phyloP scores from a whole-genome alignment of 2,888 invertebrate species.

The Protophormia terraenovae region DNA sequence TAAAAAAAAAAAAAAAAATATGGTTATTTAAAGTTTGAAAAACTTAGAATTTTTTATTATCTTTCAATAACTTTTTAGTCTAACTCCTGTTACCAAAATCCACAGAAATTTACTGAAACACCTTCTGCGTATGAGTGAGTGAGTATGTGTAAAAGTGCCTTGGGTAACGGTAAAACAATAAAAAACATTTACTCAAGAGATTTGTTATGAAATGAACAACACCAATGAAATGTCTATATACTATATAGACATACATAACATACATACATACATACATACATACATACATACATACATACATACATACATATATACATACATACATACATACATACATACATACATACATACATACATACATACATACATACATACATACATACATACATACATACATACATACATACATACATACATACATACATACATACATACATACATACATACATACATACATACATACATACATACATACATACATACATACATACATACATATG shows the following conservation, averaged over 20 bases:
- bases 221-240: background rate
- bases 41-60: too few relatives aligned
- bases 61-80: too few relatives aligned
- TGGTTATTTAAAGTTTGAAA: too few relatives aligned
- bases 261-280: background rate
- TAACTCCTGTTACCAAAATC: too few relatives aligned
- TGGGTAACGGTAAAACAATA: background rate
- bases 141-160: background rate
- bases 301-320: background rate
- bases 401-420: background rate
- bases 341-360: background rate
- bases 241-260: background rate
- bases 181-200: slow-evolving; percentile 10
- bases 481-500: too few relatives aligned
- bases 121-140: background rate
- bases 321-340: too few relatives aligned
- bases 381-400: background rate
- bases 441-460: too few relatives aligned
- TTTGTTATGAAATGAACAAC: slow-evolving; percentile 6
- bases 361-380: background rate
- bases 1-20: background rate
- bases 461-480: too few relatives aligned
- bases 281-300: background rate
- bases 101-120: too few relatives aligned
- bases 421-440: too few relatives aligned